These are phyloP conservation scores for Apteryx mantelli DNA, from an alignment of 2,113 vertebrate species.

Conservation along the genomic window DNA sequence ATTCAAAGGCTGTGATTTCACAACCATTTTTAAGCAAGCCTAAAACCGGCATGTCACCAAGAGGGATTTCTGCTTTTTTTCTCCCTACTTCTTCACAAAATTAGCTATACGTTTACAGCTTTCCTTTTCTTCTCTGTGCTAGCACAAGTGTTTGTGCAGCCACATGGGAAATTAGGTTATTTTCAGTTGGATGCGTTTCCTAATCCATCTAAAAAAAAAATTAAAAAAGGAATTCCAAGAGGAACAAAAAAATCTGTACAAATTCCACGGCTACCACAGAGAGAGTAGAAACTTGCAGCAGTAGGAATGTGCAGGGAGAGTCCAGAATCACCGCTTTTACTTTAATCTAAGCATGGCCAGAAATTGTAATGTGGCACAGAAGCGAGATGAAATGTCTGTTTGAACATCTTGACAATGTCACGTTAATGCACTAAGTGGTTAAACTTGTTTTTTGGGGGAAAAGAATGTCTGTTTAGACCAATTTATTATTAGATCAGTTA, in stretches of 20 bases:
- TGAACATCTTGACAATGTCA: neutral
- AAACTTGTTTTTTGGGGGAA: neutral
- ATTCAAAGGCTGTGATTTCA: neutral
- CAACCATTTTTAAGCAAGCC: neutral
- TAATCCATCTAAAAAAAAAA: neutral
- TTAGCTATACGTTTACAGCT: neutral
- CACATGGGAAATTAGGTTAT: neutral
- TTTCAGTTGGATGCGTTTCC: neutral
- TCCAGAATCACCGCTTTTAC: neutral
- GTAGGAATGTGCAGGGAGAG: neutral
- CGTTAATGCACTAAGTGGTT: neutral
- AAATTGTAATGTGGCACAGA: neutral
- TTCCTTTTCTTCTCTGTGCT: neutral
- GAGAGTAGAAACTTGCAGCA: neutral
- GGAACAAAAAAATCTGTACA: accelerated
- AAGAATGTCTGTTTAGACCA: neutral
- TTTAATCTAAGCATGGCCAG: neutral
- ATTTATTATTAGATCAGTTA: neutral
- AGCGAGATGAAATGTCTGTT: neutral
- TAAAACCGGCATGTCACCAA: neutral
- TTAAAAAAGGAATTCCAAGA: neutral
- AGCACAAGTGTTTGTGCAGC: neutral
- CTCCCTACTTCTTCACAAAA: accelerated
- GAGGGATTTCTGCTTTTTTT: neutral
- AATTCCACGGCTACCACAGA: neutral